phyloP scores from a whole-genome alignment of 2,113 vertebrate genomes.

The Tricholaema leucomelas region DNA sequence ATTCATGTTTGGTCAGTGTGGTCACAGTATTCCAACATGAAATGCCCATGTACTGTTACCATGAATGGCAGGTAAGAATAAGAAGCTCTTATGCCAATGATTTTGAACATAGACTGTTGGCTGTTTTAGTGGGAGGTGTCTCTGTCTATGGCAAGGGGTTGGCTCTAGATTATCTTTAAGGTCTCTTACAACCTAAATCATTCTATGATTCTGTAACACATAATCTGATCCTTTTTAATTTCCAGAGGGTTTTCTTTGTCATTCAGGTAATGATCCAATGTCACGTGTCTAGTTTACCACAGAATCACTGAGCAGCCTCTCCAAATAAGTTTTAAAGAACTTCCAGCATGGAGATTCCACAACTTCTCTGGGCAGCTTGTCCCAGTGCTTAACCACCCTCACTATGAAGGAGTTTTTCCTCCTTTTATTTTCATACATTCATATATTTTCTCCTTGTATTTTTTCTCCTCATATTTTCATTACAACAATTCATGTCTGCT shows the following conservation, averaged over 20 bases:
- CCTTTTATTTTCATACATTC: not conserved
- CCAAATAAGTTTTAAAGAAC: not conserved
- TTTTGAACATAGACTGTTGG: not conserved
- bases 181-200: too few relatives aligned
- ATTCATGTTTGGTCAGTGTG: not conserved
- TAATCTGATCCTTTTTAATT: not conserved
- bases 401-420: not conserved
- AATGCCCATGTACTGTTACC: not conserved
- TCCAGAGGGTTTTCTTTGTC: not conserved
- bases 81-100: not conserved
- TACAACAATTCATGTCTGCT: not conserved
- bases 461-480: not conserved
- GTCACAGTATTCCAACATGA: not conserved
- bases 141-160: too few relatives aligned
- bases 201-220: accelerated
- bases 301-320: not conserved
- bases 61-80: not conserved
- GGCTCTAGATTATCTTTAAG: too few relatives aligned
- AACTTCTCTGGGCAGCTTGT: too few relatives aligned
- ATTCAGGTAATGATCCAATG: not conserved
- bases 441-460: not conserved
- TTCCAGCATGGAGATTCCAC: not conserved
- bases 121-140: too few relatives aligned
- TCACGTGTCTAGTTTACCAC: not conserved
- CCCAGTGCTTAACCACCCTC: too few relatives aligned